These are phyloP conservation scores for Oreochromis spilurus DNA, from an alignment of 2,113 vertebrate genomes.

Conservation along the genomic window DNA sequence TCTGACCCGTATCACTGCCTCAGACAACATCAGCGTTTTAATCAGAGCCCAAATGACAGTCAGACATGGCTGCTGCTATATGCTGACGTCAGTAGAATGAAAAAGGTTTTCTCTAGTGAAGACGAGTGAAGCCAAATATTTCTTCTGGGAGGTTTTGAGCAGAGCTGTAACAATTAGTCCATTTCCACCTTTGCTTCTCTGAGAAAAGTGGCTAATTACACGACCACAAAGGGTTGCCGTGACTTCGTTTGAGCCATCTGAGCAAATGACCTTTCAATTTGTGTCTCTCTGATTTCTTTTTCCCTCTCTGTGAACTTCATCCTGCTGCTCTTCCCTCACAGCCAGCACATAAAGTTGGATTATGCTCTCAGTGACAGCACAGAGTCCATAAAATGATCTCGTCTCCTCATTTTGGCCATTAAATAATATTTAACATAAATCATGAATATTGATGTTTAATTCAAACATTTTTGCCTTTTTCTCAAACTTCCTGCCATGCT, in stretches of 20 bases:
- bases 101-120: not conserved
- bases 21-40: not conserved
- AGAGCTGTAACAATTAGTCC: not conserved
- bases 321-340: not conserved
- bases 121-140: not conserved
- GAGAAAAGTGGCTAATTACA: not conserved
- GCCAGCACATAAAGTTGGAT: not conserved
- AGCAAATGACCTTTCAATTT: not conserved
- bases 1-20: not conserved
- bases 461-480: not conserved
- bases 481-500: not conserved
- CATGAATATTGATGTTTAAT: not conserved
- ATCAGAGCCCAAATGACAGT: not conserved
- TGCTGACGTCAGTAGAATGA: not conserved
- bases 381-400: not conserved
- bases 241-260: not conserved
- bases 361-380: not conserved
- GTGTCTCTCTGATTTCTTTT: not conserved
- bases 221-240: not conserved
- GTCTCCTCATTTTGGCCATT: not conserved
- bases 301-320: rapidly evolving
- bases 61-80: too few species aligned
- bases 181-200: not conserved
- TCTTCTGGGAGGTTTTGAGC: not conserved
- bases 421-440: not conserved